Base-by-base conservation (phyloP, 2,797 vertebrate genomes). In the Zalophus californianus region DNA sequence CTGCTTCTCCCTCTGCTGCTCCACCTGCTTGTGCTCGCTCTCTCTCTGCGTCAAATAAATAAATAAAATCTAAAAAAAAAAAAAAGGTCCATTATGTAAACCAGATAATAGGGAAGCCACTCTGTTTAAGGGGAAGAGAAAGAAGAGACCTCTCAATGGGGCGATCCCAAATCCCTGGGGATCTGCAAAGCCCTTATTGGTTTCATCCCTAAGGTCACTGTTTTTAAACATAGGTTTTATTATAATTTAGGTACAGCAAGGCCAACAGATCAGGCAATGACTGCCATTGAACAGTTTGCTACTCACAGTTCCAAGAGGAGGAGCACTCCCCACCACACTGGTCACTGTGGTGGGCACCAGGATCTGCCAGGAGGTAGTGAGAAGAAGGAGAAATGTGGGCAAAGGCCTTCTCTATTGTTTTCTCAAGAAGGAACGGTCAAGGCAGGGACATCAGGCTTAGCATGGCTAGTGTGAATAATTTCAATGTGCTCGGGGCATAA, bases 271-370 rank as follows among this genome's bases (percentile, higher is more conserved):
- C 32, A 38, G 29, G 41, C 52, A 72, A 48, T 5, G 38, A 3
- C 2, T 20, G 25, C n/a, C 29, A 1, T 13, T 5, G 29, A 64
- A 83, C 25, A 32, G 54, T 4, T 20, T 54, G 4, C 64, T 7
- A 64, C 64, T 86, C 82, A 64, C 29, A 23, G 50, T 35, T 78
- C 68, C 35, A 3, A 12, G 20, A n/a, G 60, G 44, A 14, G 20
- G 38, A 3, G 7, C 13, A 32, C 27, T 48, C 27, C 41, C 73
- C 2, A 5, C 44, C 14, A 9, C 25, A 48, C 44, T 5, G 15
- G 29, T n/a, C 38, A 20, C 9, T 5, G 0, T 0, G 29, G 56
- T 29, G 2, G 32, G 77, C 1, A 14, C 25, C 35, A 38, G 10
- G 16, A 5, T 25, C 1, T 18, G 20, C 32, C 56, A 50, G 50